Conservation (phyloP, 2,113 vertebrate species). For the Cyrtonyx montezumae region DNA sequence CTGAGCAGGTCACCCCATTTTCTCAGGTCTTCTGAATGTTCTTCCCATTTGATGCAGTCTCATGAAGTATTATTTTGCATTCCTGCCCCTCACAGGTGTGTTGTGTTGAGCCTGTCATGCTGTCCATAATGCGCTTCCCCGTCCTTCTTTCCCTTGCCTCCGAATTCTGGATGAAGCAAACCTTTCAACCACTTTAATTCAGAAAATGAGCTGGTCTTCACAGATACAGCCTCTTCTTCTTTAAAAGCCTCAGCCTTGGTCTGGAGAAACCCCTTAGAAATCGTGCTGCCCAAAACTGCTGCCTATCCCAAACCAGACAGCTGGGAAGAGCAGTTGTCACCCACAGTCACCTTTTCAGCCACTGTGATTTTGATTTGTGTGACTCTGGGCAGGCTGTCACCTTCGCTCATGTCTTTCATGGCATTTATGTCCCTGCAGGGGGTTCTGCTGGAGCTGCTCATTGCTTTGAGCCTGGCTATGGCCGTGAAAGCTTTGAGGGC, state of each 20-base stretch:
- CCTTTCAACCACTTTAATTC: not conserved
- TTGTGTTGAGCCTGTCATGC: not conserved
- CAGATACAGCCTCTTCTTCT: not conserved
- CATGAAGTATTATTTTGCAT: not conserved
- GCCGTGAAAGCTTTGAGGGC: not conserved
- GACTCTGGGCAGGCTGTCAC: not conserved
- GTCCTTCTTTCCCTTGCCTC: not conserved
- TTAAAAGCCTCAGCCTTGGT: not conserved
- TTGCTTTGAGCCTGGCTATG: not conserved
- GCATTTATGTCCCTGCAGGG: not conserved
- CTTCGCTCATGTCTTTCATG: not conserved
- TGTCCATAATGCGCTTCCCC: not conserved
- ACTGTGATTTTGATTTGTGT: not conserved
- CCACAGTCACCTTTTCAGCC: not conserved
- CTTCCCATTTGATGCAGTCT: not conserved
- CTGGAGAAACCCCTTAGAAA: not conserved
- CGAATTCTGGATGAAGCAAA: not conserved
- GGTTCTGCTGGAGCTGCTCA: not conserved
- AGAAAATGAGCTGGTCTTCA: not conserved
- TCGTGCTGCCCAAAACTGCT: not conserved
- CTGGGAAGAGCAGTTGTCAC: not conserved
- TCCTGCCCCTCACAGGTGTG: rapidly evolving
- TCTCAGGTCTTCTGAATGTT: not conserved
- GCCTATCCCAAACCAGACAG: not conserved
- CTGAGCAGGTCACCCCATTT: not conserved